Base-by-base conservation (phyloP, 1,140 invertebrate genomes). In the Myzus persicae region DNA sequence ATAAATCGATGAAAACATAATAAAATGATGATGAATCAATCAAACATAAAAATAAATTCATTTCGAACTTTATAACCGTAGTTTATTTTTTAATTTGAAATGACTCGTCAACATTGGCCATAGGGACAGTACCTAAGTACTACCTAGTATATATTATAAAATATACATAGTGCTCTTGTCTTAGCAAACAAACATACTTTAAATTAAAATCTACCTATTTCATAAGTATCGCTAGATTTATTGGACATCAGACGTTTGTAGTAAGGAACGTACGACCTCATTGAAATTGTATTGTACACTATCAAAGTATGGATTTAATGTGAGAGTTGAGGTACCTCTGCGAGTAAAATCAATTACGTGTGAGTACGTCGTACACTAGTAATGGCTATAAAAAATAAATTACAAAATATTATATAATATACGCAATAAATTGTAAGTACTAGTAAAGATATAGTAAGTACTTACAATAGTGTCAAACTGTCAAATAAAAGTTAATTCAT, bases 351-450 rank as follows among this genome's bases (percentile, higher is more conserved):
- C n/a, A 76, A 76, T 76, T 76, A n/a, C 18, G 36, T 76, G 5
- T 76, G 1, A n/a, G 59, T 76, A 18, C 5, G n/a, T n/a, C n/a
- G 14, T 67, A 67, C 18, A 67, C 31, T 67, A 3, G 5, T 18
- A 76, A n/a, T n/a, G 31, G 14, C n/a, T 76, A 76, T 76, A 76
- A 76, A 76, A 76, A 76, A n/a, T n/a, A 76, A n/a, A 76, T 76
- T 76, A 76, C 59, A 18, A 76, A 76, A 76, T n/a, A 76, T 76
- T 18, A 76, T 76, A 6, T 76, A n/a, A 76, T 76, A 5, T 76
- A 6, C 31, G n/a, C 36, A n/a, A 76, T n/a, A 76, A n/a, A n/a
- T 76, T n/a, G 59, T 76, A 76, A 76, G 36, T 76, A 36, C 5
- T n/a, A n/a, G 31, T 76, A 76, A n/a, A 18, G 59, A 76, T 76